Evolutionary conservation across 30 jellyfish, hydroid and myxozoan species (phyloP).

Genomic region (Aurelia sp.): DNA sequence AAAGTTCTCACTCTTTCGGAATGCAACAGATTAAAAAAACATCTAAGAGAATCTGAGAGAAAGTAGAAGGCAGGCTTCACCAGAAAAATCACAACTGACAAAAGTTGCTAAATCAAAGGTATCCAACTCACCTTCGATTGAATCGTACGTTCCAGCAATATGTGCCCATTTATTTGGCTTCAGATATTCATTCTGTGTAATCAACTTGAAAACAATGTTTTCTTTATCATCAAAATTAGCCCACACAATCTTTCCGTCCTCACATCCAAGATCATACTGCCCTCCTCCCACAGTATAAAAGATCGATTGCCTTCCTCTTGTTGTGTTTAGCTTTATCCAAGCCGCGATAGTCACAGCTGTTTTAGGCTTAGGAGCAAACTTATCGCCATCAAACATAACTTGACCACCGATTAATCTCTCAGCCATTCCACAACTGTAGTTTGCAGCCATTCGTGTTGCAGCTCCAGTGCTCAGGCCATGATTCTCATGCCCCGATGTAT

Average conservation of each 20-base stretch:
- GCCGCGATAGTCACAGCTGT: constrained; percentile 86
- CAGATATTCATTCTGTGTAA: constrained; percentile 58
- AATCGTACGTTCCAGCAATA: constrained; percentile 89
- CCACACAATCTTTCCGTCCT: constrained; percentile 89
- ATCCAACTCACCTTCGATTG: constrained; percentile 78
- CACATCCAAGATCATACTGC: constrained; percentile 77
- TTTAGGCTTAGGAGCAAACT: constrained; percentile 85
- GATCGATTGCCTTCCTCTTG: constrained; percentile 83
- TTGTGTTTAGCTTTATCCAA: constrained; percentile 84
- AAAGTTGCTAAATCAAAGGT: too few species aligned
- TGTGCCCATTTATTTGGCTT: constrained; percentile 96
- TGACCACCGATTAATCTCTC: constrained; percentile 89
- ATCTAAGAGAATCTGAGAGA: neutral
- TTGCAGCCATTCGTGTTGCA: constrained; percentile 87
- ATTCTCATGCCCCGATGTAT: constrained; percentile 88
- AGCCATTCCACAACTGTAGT: constrained; percentile 97
- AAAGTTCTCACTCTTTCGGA: too few species aligned
- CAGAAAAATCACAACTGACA: neutral
- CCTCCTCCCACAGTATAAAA: constrained; percentile 94
- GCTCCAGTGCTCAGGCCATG: constrained; percentile 87
- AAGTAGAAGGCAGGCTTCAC: neutral
- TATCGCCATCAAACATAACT: constrained; percentile 77
- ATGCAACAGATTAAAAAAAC: too few species aligned
- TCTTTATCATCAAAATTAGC: constrained; percentile 78
- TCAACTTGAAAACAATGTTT: constrained; percentile 60